phyloP scores from a whole-genome alignment of 2,113 vertebrate genomes.

The Pseudopipra pipra region DNA sequence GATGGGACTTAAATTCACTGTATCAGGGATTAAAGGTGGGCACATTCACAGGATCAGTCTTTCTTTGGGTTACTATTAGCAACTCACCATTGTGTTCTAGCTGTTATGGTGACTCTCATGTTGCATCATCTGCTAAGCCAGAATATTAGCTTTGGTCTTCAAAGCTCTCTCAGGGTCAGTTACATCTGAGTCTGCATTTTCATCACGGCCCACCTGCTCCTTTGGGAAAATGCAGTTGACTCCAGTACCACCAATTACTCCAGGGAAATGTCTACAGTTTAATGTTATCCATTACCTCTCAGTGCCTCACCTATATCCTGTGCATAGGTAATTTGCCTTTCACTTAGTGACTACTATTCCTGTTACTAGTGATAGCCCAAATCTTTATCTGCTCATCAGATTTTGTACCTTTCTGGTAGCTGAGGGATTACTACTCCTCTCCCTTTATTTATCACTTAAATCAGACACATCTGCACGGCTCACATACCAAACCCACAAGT shows the following conservation, averaged over 20 bases:
- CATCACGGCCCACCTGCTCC: background rate
- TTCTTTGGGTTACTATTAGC: background rate
- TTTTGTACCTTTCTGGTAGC: background rate
- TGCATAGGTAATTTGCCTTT: background rate
- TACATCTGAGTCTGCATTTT: slow-evolving; percentile 8
- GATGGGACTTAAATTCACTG: background rate
- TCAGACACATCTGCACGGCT: background rate
- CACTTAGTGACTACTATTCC: background rate
- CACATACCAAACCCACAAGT: background rate
- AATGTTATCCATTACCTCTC: background rate
- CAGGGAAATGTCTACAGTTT: background rate
- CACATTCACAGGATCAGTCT: background rate
- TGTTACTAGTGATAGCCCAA: background rate
- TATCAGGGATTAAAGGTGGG: background rate
- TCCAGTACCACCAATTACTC: background rate
- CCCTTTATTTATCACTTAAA: background rate
- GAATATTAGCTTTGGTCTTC: background rate
- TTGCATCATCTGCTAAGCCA: background rate
- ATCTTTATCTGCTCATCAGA: background rate
- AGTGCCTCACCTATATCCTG: background rate
- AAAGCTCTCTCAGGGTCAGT: slow-evolving; percentile 1
- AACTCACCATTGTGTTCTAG: background rate
- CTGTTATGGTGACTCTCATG: rapidly evolving
- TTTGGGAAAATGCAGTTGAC: background rate
- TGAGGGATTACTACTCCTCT: background rate